phyloP scores from a whole-genome alignment of 2,797 vertebrate genomes.

The Sebastes steindachneri region DNA sequence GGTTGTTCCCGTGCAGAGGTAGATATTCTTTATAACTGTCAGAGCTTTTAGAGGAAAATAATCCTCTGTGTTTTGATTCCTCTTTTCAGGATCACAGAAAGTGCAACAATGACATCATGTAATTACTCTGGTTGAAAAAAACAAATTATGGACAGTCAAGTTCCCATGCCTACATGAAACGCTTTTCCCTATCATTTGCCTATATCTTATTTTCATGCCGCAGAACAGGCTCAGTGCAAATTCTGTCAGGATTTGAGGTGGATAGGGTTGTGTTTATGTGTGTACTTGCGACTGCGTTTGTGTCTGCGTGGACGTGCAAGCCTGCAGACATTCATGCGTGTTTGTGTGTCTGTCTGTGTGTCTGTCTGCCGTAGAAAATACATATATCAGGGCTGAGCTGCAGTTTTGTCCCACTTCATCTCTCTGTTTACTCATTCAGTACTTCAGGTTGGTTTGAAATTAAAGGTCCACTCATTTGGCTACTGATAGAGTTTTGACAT shows the following conservation, averaged over 20 bases:
- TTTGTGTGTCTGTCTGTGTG: background rate
- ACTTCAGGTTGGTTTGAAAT: constrained; percentile 49
- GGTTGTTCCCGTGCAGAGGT: background rate
- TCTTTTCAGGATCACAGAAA: constrained; percentile 59
- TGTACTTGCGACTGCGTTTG: constrained; percentile 26
- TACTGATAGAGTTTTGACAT: constrained; percentile 59
- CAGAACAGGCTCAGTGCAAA: constrained; percentile 52
- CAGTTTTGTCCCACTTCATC: constrained; percentile 44
- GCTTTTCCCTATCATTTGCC: constrained; percentile 66
- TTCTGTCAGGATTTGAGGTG: constrained; percentile 60
- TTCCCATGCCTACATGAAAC: constrained; percentile 65
- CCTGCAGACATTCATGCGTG: constrained; percentile 7
- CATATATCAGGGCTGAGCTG: constrained; percentile 17
- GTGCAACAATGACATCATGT: constrained; percentile 70
- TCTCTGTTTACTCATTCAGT: constrained; percentile 50
- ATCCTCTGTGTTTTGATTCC: constrained; percentile 32
- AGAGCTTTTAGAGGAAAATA: background rate
- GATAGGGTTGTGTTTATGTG: constrained; percentile 64
- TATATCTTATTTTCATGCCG: constrained; percentile 70
- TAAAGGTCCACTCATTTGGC: constrained; percentile 44
- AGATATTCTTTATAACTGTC: background rate
- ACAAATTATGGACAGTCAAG: constrained; percentile 60
- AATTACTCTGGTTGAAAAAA: constrained; percentile 60
- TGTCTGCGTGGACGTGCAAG: constrained; percentile 13
- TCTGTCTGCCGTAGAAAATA: constrained; percentile 4